Percentiles rank a stretch among this genome's conserved stretches.
phyloP scores from a whole-genome alignment of 1,140 invertebrate species.

The Polypedilum vanderplanki region DNA sequence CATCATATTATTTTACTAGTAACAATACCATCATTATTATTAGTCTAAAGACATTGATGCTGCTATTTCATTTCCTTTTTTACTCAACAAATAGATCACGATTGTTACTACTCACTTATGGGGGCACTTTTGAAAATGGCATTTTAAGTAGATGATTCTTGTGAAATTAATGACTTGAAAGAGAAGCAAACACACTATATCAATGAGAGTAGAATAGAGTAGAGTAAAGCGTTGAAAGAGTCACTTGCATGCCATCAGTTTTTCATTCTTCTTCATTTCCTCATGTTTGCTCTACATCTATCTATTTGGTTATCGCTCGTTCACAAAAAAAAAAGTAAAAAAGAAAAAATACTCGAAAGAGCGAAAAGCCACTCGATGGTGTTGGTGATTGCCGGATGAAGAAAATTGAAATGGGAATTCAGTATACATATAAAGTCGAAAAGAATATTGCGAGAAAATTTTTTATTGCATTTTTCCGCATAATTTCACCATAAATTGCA shows the following conservation, averaged over 20 bases:
- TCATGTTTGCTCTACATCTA: background rate
- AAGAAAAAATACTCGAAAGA: background rate
- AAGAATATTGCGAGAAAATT: slow-evolving; percentile 21
- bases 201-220: too few relatives aligned
- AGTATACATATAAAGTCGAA: background rate
- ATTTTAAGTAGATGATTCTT: slow-evolving; percentile 27
- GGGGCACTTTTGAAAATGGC: slow-evolving; percentile 20
- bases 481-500: slow-evolving; percentile 27
- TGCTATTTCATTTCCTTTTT: background rate
- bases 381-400: slow-evolving; percentile 7
- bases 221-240: background rate
- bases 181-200: background rate
- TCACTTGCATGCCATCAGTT: slow-evolving; percentile 16
- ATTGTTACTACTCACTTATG: background rate
- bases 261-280: background rate
- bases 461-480: slow-evolving; percentile 28
- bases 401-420: slow-evolving; percentile 18
- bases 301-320: too few relatives aligned
- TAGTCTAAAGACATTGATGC: background rate
- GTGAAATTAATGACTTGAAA: slow-evolving; percentile 29
- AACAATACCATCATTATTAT: background rate
- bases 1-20: slow-evolving; percentile 9
- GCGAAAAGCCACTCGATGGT: background rate
- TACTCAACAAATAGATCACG: background rate
- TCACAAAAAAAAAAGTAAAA: too few relatives aligned